phyloP scores from a whole-genome alignment of 2,113 vertebrate genomes.

The Lonchura striata region DNA sequence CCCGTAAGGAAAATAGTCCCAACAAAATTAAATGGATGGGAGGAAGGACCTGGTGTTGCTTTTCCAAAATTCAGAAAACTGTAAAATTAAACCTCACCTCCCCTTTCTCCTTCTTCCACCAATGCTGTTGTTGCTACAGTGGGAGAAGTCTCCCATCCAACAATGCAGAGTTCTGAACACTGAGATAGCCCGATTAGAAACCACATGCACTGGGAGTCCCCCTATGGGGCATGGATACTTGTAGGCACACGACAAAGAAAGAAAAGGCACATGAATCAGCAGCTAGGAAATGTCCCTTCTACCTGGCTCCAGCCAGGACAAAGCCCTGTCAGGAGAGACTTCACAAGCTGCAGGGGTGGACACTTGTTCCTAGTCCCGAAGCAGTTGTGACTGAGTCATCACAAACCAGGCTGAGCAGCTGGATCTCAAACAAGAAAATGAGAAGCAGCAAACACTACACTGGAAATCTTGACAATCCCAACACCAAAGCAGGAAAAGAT shows the following conservation, averaged over 20 bases:
- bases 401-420: neutral
- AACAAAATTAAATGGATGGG: neutral
- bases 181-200: neutral
- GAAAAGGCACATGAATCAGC: neutral
- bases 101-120: neutral
- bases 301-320: neutral
- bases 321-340: neutral
- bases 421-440: neutral
- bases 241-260: rapidly evolving
- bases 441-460: neutral
- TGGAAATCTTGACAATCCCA: neutral
- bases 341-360: neutral
- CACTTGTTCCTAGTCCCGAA: neutral
- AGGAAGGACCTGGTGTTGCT: neutral
- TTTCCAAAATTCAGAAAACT: neutral
- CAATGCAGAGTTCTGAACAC: neutral
- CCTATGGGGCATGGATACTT: neutral
- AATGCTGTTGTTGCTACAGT: rapidly evolving
- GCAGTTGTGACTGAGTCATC: neutral
- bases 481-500: neutral
- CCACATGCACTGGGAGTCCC: rapidly evolving
- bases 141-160: neutral
- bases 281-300: neutral
- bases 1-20: neutral
- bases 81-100: neutral